Conservation (phyloP, 1,140 invertebrate species). For the Solenopsis invicta region DNA sequence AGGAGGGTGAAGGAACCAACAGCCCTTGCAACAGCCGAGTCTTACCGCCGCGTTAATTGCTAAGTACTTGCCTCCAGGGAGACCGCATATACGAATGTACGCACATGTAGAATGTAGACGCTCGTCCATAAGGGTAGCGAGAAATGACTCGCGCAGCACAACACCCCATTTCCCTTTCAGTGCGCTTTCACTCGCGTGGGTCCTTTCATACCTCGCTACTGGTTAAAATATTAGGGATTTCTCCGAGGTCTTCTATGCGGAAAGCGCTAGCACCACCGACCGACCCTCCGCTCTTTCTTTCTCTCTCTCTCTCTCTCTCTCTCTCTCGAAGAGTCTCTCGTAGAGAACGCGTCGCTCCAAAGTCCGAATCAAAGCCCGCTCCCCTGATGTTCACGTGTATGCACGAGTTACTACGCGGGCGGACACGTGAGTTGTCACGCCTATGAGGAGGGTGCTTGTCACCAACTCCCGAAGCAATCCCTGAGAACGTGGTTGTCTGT, state of each 20-base stretch:
- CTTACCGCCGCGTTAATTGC: slow-evolving; percentile 81
- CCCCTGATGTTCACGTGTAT: slow-evolving; percentile 49
- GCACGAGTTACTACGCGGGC: slow-evolving; percentile 42
- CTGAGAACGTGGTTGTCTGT: not conserved
- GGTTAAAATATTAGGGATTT: slow-evolving; percentile 81
- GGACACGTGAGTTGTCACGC: slow-evolving; percentile 40
- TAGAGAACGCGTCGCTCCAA: slow-evolving; percentile 15
- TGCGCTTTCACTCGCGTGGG: slow-evolving; percentile 67
- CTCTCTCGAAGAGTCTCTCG: too few relatives aligned
- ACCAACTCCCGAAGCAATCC: not conserved
- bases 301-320: too few relatives aligned
- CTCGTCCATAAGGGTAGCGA: slow-evolving; percentile 64
- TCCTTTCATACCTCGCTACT: slow-evolving; percentile 77
- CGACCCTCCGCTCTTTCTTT: slow-evolving; percentile 38
- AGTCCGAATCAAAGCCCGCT: slow-evolving; percentile 57
- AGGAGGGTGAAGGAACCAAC: not conserved
- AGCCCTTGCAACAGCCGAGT: slow-evolving; percentile 71
- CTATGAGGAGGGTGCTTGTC: slow-evolving; percentile 38
- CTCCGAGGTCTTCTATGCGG: slow-evolving; percentile 63
- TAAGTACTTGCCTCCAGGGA: slow-evolving; percentile 79
- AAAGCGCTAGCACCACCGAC: slow-evolving; percentile 34
- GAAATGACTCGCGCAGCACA: slow-evolving; percentile 68
- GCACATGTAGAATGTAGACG: slow-evolving; percentile 59
- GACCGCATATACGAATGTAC: slow-evolving; percentile 73
- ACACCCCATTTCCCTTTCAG: slow-evolving; percentile 77